A percentile compares a stretch with the other conserved stretches of the same genome.
phyloP scores from a whole-genome alignment of 35 echinoderm and acorn worm species.

The Ophioderma brevispina region DNA sequence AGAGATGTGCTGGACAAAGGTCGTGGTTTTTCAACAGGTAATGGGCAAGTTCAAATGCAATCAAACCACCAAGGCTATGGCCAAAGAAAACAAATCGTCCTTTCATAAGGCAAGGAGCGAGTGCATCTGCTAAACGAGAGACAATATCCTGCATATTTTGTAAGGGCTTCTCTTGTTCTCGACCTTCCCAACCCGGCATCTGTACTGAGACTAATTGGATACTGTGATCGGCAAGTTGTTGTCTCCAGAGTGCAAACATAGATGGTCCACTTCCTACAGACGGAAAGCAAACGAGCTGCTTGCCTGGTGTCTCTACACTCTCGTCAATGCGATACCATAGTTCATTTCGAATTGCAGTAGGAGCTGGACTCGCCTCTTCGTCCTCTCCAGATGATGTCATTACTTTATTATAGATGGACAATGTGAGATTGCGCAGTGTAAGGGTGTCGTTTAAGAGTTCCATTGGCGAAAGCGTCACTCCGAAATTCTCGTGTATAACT shows the following conservation, averaged over 20 bases:
- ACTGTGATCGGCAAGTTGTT: conserved; percentile 55
- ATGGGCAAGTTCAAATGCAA: conserved; percentile 89
- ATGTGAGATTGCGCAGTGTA: conserved; percentile 53
- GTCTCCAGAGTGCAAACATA: conserved; percentile 79
- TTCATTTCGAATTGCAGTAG: conserved; percentile 37
- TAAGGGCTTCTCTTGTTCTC: conserved; percentile 83
- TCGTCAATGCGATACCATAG: conserved; percentile 80
- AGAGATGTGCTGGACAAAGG: conserved; percentile 74
- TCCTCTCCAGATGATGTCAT: conserved; percentile 57
- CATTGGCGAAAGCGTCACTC: conserved; percentile 76
- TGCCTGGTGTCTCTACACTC: conserved; percentile 44
- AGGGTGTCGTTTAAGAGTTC: conserved; percentile 89
- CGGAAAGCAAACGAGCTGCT: conserved; percentile 88
- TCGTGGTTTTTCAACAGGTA: conserved; percentile 74
- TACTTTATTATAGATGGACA: conserved; percentile 74
- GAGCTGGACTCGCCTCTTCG: conserved; percentile 25
- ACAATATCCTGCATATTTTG: conserved; percentile 81
- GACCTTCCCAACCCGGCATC: conserved; percentile 91
- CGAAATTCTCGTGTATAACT: conserved; percentile 91
- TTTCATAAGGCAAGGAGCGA: conserved; percentile 63
- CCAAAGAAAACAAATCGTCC: conserved; percentile 88
- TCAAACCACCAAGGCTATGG: conserved; percentile 89
- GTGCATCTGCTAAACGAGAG: conserved; percentile 56
- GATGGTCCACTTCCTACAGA: conserved; percentile 86
- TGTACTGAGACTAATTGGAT: conserved; percentile 80